phyloP scores from a whole-genome alignment of 2,797 vertebrate genomes.

The Micropoecilia bifurca region DNA sequence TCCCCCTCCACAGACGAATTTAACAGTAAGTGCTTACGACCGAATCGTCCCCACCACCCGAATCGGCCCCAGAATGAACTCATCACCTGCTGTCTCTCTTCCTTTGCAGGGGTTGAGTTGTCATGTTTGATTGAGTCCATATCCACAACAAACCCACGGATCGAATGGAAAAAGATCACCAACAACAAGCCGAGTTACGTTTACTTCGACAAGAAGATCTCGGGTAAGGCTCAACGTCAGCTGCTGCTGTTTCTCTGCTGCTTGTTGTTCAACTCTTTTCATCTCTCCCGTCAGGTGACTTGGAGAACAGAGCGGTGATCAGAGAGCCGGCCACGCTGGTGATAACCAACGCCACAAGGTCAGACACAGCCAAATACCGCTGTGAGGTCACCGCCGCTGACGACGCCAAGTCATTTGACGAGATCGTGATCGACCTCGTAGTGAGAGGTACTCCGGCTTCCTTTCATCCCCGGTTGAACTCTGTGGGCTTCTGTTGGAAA shows the following conservation, averaged over 20 bases:
- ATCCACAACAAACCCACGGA: conserved; percentile 86
- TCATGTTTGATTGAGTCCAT: conserved; percentile 94
- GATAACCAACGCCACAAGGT: conserved; percentile 91
- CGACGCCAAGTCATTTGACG: conserved; percentile 89
- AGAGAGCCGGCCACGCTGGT: conserved; percentile 87
- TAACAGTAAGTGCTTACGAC: conserved; percentile 86
- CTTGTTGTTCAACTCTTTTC: neutral
- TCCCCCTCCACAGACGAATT: conserved; percentile 94
- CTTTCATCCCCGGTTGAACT: neutral
- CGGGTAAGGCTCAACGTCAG: conserved; percentile 78
- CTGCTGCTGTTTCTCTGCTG: fast-evolving
- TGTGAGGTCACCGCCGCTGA: conserved; percentile 92
- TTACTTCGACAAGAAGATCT: conserved; percentile 88
- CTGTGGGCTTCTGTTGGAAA: neutral
- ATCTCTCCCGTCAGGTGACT: conserved; percentile 82
- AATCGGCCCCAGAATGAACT: neutral
- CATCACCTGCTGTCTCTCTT: conserved; percentile 1
- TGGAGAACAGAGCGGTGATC: conserved; percentile 88
- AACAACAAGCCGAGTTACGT: conserved; percentile 90
- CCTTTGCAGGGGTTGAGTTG: conserved; percentile 85
- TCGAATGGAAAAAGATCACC: conserved; percentile 98
- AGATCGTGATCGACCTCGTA: conserved; percentile 90
- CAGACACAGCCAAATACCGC: conserved; percentile 91
- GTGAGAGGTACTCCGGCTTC: conserved; percentile 86
- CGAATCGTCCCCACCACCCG: neutral